Base-by-base conservation (phyloP, 1,140 invertebrate genomes). In the Homarus americanus region DNA sequence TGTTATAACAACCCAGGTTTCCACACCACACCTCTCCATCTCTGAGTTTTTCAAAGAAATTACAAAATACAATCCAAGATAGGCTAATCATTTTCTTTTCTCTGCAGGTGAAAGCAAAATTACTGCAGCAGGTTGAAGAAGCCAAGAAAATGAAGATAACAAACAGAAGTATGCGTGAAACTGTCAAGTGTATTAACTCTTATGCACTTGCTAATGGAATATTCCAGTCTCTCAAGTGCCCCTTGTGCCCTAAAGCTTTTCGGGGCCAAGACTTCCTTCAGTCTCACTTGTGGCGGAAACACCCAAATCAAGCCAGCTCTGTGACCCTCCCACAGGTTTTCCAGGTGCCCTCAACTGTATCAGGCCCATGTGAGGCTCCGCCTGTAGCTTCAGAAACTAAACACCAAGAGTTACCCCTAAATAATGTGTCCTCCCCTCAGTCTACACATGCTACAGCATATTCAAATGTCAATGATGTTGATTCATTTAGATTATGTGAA, bases 141-240 rank as follows among this genome's bases (percentile, higher is more conserved):
- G 91, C 91, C 20, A 87, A 83, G 58, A 91, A 91, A 69, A 87
- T 91, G 78, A 87, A 87, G 28, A 82, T 28, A 0, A 87, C 84
- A 9, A 91, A 91, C 69, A 87, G 49, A 63, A 91, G 69, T 41
- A 87, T 91, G 84, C 36, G 83, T 15, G 91, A 91, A 36, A 91
- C 78, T 41, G 85, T 91, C 0, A 91, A 83, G n/a, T 82, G 83
- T n/a, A 73, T 91, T 12, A 91, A 91, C 69, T 91, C 91, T 28
- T 82, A 87, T 66, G 79, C 85, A 9, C 41, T 87, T n/a, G 78
- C 78, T 58, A 87, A 87, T 78, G 91, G 91, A n/a, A 82, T 87
- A n/a, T 87, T 91, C 69, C 84, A 91, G 17, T 58, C 84, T 32
- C 53, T 82, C 34, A 41, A 75, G 15, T 91, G 91, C 34, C 91